Evolutionary conservation across 2,113 vertebrate genomes (phyloP), one percentile per base, ranked within the genome.

Genomic region (Capricornis sumatraensis): DNA sequence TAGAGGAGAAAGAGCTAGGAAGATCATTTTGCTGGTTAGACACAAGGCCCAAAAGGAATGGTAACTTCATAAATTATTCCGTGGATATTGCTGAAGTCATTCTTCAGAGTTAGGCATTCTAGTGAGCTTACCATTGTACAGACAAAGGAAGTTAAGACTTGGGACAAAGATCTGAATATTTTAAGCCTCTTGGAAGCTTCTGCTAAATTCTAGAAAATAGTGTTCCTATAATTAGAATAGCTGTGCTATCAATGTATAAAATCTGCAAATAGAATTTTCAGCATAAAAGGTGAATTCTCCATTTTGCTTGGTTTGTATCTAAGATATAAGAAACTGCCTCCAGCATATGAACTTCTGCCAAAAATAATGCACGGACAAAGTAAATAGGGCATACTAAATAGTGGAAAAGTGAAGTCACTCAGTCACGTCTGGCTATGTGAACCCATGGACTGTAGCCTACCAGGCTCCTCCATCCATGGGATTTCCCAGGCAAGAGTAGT

Each of bases 61-160:
- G 74, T 50, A 97, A 74, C 58, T 97, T 97, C 93, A 98, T 98
- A 97, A 98, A 98, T 98, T 97, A 98, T 98, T 98, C 58, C 25
- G 3, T 83, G 30, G 52, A 25, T 95, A 58, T 90, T 78, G 89
- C 87, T 94, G 91, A 96, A 71, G 76, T 92, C 92, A 96, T 97
- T 97, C 95, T 92, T 96, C 81, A 95, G 92, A 83, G 81, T 96
- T 82, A 95, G 84, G 88, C 52, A 91, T 40, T 95, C 84, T 36
- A 83, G 36, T 36, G n/a, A 94, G 58, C 91, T 36, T 92, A 82
- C 6, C 25, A 36, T 93, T 92, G 25, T 16, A 62, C 10, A 91
- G 67, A 91, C 55, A 97, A 92, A 95, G 64, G 23, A 25, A 82
- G 10, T 87, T 87, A 57, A 89, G 50, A 89, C 43, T 36, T 88